Percentiles rank a stretch among this genome's conserved stretches.
Conservation (phyloP, 1,140 invertebrate species). For the Holotrichia oblita region DNA sequence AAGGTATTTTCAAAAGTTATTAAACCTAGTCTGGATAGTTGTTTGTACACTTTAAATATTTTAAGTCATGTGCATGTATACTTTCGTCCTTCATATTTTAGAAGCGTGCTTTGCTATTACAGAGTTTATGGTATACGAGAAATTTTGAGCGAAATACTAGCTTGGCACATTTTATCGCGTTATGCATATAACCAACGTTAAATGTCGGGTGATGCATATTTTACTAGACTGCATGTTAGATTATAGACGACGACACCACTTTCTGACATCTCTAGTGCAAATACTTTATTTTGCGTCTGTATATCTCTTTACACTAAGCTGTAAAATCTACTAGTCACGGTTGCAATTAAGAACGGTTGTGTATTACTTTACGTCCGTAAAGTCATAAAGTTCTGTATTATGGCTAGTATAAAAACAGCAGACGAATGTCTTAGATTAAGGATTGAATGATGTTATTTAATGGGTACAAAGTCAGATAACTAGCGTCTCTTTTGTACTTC, state of each 20-base stretch:
- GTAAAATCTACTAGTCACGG: neutral
- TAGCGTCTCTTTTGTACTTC: no score
- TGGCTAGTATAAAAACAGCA: neutral
- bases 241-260: neutral
- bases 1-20: neutral
- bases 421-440: neutral
- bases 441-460: neutral
- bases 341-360: neutral
- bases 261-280: neutral
- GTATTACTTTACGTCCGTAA: neutral
- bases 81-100: neutral
- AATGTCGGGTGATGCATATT: conserved; percentile 3
- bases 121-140: conserved; percentile 9
- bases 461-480: neutral
- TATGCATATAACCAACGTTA: conserved; percentile 21
- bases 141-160: conserved; percentile 25
- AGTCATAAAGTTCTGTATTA: neutral
- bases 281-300: neutral
- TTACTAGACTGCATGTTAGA: neutral
- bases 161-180: conserved; percentile 3
- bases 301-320: neutral
- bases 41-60: conserved; percentile 25
- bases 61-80: neutral
- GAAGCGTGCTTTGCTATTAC: neutral
- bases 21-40: neutral